Evolutionary conservation across 2,113 vertebrate species (phyloP), one percentile per base, ranked within the genome.

Genomic region (Willisornis vidua): DNA sequence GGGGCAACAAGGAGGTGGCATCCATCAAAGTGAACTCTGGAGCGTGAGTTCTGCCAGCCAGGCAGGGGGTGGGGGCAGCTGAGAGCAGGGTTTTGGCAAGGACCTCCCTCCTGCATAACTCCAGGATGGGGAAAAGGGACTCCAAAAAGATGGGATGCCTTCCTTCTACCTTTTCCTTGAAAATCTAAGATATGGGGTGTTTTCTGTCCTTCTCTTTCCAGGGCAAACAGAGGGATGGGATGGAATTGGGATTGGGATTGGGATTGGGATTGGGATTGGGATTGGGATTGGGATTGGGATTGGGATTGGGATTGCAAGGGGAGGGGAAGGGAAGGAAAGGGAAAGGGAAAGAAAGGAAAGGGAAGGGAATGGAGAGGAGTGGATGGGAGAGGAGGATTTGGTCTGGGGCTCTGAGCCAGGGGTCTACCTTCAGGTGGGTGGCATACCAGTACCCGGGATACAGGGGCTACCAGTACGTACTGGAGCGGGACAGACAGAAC

Each of bases 361-460:
- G 72, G 65, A 73, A 11, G 68, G 54, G 59, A 52, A 14, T 52
- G 51, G 51, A 52, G 22, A 54, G 54, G 33, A 58, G 14, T 41
- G 35, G 46, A 41, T 10, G 33, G 41, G 46, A 46, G 8, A 31
- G 23, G 43, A 43, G 3, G 58, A 33, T 61, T 48, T 77, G 57
- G 7, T 17, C 9, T 1, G 2, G 25, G 33, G 46, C 28, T 94
- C 95, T 95, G 52, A 94, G 45, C 11, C 49, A 66, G 51, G 19
- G 48, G 3, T 72, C 37, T 95, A 35, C 71, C 70, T 88, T 61
- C 97, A 99, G 99, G 95, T 99, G 99, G 99, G 99, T 99, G 85
- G 99, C 98, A 80, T 99, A 99, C 97, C 99, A 99, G 98, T 99
- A 99, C 96, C 99, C 99, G 0, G 99, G 99, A 94, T 99, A 99